Base-by-base conservation (phyloP, 2,888 invertebrate genomes). In the Copidosoma aretas region DNA sequence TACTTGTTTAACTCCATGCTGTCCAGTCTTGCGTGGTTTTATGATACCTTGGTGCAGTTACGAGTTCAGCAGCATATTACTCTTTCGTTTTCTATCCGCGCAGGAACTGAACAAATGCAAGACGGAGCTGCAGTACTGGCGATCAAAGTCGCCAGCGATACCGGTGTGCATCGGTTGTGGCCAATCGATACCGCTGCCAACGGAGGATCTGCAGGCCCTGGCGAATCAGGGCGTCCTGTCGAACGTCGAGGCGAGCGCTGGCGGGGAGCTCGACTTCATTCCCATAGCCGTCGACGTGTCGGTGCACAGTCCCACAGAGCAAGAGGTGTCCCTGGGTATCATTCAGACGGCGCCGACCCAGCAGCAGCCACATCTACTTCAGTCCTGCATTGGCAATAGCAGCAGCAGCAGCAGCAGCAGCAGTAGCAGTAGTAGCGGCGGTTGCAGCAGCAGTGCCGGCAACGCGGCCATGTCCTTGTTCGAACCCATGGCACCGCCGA, bases 81-180 rank as follows among this genome's bases (percentile, higher is more conserved):
- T 3, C 32, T 8, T 32, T 32, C 8, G 32, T 32, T 10, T 32
- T 60, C 61, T 10, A n/a, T 24, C 63, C 49, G 74, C 69, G 52
- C 87, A 94, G 90, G 94, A 95, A 84, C 85, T 95, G 76, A 95
- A 94, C 84, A 94, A 94, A 83, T 95, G 94, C 85, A 94, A 94
- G 86, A 94, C 94, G 46, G 94, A 95, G 85, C 84, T 94, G 78
- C 94, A 94, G 84, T 94, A 94, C 84, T 94, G 94, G 93, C 90
- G 94, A 68, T 94, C 94, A 53, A 93, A 93, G 77, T 93, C 93
- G 71, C 93, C 94, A 15, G 92, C 93, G 73, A 88, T 88, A 76
- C 89, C 91, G 71, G 88, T 91, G 66, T 94, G 93, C 79, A 90
- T 88, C 46, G 89, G 91, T 75, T 93, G 93, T 80, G 93, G 93